Evolutionary conservation across 2,888 invertebrate species (phyloP), one percentile per base, ranked within the genome.

Genomic region (Lottia gigantea): DNA sequence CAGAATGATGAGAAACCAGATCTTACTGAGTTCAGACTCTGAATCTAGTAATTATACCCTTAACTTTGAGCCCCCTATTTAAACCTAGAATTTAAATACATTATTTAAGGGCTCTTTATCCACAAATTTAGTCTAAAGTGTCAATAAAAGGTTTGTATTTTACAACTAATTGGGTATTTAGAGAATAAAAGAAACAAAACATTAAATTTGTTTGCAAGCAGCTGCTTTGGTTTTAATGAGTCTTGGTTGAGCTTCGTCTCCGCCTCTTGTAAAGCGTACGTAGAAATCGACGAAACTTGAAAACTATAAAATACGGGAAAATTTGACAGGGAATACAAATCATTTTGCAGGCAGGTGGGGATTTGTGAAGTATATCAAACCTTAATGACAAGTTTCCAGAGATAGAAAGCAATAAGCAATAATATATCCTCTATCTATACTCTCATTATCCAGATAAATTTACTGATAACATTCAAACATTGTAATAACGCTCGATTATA

Each of bases 181-280:
- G 55, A 23, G 55, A 19, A 19, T 23, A 19, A 55, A 23, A 55
- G 55, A 55, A 55, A 55, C 55, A 55, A 55, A 55, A 55, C 55
- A 55, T 55, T 55, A 55, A 55, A 55, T 55, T 55, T 55, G 55
- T 55, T 55, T 55, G 55, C 23, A 23, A 55, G 55, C 55, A 55
- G 55, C 55, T 55, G 55, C 55, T 55, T 55, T 55, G 23, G 23
- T 11, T 55, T 55, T 55, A 55, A 55, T 55, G 55, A 55, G 55
- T 55, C 23, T 12, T 19, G 19, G 12, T 55, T 55, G 19, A 55
- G 55, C 55, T 55, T 19, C 23, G 55, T 23, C 55, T 23, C 19
- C 55, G 55, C 55, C 55, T 23, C 55, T 23, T 12, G 55, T 19
- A 23, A 55, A 40, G 40, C 11, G 40, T 40, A 40, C 40, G 40